Percentiles rank a stretch among this genome's conserved stretches.
Evolutionary conservation across 2,888 invertebrate genomes (phyloP).

Genomic region (Stictocephala bisonia): DNA sequence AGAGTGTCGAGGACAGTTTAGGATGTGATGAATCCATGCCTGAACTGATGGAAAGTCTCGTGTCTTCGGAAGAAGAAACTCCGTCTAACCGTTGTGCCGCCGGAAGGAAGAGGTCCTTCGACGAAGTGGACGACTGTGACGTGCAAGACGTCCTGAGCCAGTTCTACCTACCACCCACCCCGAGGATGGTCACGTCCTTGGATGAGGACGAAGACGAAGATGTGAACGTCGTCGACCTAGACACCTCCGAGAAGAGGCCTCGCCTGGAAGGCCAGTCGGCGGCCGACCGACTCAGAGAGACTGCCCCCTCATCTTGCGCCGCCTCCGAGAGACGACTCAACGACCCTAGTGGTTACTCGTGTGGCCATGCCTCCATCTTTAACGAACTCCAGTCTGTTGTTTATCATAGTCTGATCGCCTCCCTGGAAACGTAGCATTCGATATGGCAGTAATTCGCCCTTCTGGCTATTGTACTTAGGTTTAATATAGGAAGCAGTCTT

Average conservation of each 20-base stretch:
- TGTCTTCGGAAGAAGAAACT: conserved; percentile 46
- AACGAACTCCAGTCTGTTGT: conserved; percentile 72
- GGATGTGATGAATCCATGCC: conserved; percentile 61
- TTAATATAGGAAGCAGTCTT: conserved; percentile 23
- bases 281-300: conserved; percentile 54
- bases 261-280: conserved; percentile 51
- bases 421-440: conserved; percentile 68
- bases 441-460: conserved; percentile 24
- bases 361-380: conserved; percentile 75
- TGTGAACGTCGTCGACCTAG: conserved; percentile 64
- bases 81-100: conserved; percentile 39
- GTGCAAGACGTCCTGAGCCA: conserved; percentile 78
- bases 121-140: conserved; percentile 74
- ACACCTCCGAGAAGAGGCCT: conserved; percentile 60
- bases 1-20: conserved; percentile 45
- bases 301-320: background rate
- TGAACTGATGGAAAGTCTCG: conserved; percentile 55
- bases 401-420: conserved; percentile 71
- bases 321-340: conserved; percentile 38
- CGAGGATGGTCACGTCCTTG: conserved; percentile 74
- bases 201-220: conserved; percentile 71
- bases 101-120: conserved; percentile 65
- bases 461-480: conserved; percentile 11
- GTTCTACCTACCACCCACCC: conserved; percentile 77
- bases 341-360: conserved; percentile 67